Evolutionary conservation across 2,797 vertebrate species (phyloP).

Genomic region (Lycodopsis pacificus): DNA sequence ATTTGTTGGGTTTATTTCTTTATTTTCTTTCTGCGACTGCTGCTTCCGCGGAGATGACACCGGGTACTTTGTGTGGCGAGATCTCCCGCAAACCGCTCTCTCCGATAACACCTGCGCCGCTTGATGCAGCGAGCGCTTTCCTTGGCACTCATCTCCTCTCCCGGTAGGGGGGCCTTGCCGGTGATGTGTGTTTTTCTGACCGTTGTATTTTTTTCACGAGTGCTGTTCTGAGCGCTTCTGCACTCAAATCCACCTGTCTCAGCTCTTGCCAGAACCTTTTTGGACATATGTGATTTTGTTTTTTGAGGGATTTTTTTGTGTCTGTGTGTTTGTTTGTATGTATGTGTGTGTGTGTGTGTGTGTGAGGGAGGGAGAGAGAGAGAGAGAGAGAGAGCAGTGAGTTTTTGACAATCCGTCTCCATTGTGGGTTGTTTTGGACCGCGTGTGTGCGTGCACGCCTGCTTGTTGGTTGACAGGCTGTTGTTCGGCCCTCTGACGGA

Average conservation of each 20-base stretch:
- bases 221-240: constrained; percentile 47
- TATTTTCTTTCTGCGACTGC: constrained; percentile 1
- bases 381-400: constrained; percentile 6
- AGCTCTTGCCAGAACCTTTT: constrained; percentile 56
- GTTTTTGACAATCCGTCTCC: constrained; percentile 57
- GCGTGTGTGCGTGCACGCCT: not conserved
- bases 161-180: constrained; percentile 54
- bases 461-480: constrained; percentile 63
- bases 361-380: not conserved
- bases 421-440: constrained; percentile 28
- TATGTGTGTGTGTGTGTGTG: not conserved
- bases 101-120: constrained; percentile 72
- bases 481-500: constrained; percentile 80
- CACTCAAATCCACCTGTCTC: constrained; percentile 56
- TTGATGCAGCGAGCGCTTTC: constrained; percentile 68
- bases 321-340: not conserved
- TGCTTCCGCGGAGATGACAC: constrained; percentile 60
- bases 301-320: constrained; percentile 22
- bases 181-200: constrained; percentile 66
- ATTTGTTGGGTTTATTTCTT: constrained; percentile 58
- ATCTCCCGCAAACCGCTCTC: constrained; percentile 58
- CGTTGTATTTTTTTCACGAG: constrained; percentile 20
- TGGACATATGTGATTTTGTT: constrained; percentile 61
- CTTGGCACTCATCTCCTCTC: constrained; percentile 68
- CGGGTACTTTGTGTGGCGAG: constrained; percentile 60